A percentile compares a stretch with the other conserved stretches of the same genome.
Evolutionary conservation across 2,888 invertebrate species (phyloP).

Genomic region (Schrankia costaestrigalis): DNA sequence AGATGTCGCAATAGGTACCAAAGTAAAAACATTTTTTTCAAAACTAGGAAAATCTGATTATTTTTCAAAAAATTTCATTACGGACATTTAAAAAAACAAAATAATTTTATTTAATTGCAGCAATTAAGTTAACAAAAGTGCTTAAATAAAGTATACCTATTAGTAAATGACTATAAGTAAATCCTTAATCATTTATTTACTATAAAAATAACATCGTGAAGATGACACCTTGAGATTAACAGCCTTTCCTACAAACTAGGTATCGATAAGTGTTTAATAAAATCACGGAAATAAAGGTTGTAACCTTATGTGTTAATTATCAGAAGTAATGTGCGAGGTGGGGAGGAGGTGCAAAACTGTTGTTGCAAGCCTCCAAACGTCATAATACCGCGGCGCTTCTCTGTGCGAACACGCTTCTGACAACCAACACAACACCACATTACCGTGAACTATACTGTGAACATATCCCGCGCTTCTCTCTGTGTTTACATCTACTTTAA

Average conservation of each 20-base stretch:
- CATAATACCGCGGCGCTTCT: constrained; percentile 48
- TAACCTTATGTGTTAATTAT: constrained; percentile 55
- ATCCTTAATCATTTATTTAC: constrained; percentile 3
- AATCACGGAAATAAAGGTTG: constrained; percentile 42
- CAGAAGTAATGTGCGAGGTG: constrained; percentile 59
- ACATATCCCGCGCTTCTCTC: constrained; percentile 2
- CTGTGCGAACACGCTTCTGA: constrained; percentile 45
- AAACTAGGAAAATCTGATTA: too few species aligned
- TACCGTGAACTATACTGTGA: constrained; percentile 1
- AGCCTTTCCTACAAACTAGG: constrained; percentile 30
- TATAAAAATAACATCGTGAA: constrained; percentile 1
- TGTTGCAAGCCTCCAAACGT: constrained; percentile 37
- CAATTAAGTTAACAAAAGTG: too few species aligned
- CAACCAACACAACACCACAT: constrained; percentile 1
- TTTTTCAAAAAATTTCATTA: too few species aligned
- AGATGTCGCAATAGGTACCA: too few species aligned
- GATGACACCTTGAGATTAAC: constrained; percentile 33
- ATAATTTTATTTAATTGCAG: too few species aligned
- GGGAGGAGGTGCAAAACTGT: constrained; percentile 57
- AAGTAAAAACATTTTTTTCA: too few species aligned
- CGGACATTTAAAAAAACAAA: too few species aligned
- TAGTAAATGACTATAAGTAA: background rate
- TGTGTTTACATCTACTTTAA: constrained; percentile 1
- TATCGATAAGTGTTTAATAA: constrained; percentile 25
- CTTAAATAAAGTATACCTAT: too few species aligned